phyloP scores from a whole-genome alignment of 1,140 invertebrate genomes.

The Steinernema feltiae region DNA sequence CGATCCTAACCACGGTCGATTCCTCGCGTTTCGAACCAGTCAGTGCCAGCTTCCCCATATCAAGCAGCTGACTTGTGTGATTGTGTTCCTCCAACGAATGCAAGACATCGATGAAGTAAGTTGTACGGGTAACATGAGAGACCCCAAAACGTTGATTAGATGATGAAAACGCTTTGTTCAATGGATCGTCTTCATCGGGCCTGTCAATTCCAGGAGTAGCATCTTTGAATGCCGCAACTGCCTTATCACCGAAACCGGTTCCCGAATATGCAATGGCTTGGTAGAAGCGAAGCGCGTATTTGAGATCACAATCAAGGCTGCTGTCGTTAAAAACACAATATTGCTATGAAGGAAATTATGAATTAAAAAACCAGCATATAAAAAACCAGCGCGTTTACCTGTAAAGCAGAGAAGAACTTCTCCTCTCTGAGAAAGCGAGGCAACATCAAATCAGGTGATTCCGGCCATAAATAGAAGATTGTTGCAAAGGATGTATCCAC shows the following conservation, averaged over 20 bases:
- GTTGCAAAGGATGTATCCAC: background rate
- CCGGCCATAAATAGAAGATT: background rate
- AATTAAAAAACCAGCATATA: background rate
- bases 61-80: background rate
- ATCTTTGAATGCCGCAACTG: background rate
- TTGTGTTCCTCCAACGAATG: background rate
- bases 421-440: background rate
- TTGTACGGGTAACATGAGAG: background rate
- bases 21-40: background rate
- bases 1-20: background rate
- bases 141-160: background rate
- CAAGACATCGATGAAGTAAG: background rate
- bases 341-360: background rate
- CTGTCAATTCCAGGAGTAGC: background rate
- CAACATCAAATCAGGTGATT: background rate
- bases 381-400: too few relatives aligned
- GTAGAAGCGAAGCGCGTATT: background rate
- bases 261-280: background rate
- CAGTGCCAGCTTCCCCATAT: background rate
- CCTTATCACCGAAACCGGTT: background rate
- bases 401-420: background rate
- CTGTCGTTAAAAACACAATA: background rate
- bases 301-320: background rate
- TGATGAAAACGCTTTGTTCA: background rate
- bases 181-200: background rate